Conservation (phyloP, 1,140 invertebrate genomes). For the Drepana arcuata region DNA sequence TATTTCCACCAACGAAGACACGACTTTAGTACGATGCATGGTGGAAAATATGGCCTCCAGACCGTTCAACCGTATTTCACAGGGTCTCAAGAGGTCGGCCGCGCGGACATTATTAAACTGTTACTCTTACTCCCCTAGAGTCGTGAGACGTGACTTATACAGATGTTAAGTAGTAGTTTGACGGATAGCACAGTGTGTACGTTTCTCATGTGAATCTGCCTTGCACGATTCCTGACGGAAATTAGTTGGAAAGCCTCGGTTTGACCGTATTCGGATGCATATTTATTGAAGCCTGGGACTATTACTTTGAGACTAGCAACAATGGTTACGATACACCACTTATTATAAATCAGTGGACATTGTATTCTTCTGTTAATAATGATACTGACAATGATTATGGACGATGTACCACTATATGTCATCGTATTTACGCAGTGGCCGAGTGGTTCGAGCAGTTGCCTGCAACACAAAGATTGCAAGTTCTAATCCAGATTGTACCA, state of each 20-base stretch:
- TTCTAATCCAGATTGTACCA: too few species aligned
- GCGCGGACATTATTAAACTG: constrained; percentile 69
- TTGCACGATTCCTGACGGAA: constrained; percentile 45
- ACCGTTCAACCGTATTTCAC: constrained; percentile 65
- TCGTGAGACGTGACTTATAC: constrained; percentile 68
- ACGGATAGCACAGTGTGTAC: constrained; percentile 61
- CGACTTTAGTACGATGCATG: constrained; percentile 62
- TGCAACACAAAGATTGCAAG: too few species aligned
- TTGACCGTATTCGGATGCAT: constrained; percentile 25
- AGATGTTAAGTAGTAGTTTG: constrained; percentile 66
- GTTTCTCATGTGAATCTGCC: constrained; percentile 60
- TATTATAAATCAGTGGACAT: too few species aligned
- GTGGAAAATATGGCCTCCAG: constrained; percentile 61
- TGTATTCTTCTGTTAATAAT: too few species aligned
- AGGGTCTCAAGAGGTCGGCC: constrained; percentile 47
- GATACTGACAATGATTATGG: too few species aligned
- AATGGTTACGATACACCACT: too few species aligned
- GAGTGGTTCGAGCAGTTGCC: too few species aligned
- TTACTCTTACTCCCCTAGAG: constrained; percentile 55
- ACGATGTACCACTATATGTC: too few species aligned
- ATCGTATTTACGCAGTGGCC: too few species aligned
- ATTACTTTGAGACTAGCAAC: too few species aligned
- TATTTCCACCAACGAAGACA: constrained; percentile 69
- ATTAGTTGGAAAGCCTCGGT: constrained; percentile 60
- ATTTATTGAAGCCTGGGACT: neutral